Evolutionary conservation across 2,113 vertebrate species (phyloP), one percentile per base, ranked within the genome.

Genomic region (Etheostoma cragini): DNA sequence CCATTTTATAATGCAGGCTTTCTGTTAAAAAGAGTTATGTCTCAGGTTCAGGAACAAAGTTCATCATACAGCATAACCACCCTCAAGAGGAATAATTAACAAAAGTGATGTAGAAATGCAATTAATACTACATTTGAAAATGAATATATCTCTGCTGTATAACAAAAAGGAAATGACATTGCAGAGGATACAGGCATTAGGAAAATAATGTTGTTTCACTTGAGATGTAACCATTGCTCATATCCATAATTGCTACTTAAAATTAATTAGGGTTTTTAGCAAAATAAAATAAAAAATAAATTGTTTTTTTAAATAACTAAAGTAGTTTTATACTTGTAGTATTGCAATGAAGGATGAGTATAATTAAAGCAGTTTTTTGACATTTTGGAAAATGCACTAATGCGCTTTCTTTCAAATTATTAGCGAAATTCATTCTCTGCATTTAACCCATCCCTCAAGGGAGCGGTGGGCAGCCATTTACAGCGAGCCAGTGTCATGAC

Each of bases 241-340:
- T 35, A 60, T 58, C 6, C 13, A 19, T 45, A 17, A 57, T 64
- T 64, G 22, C 14, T 22, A 12, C 22, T 64, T 64, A 42, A 70
- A 65, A 63, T 70, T 15, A n/a, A 57, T 74, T 56, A 30, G 1
- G 38, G 17, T 52, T 75, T 42, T 74, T 22, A 63, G 42, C 17
- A 24, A 72, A 68, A 30, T 62, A 56, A 38, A 42, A 22, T 8
- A 19, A 4, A 16, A 33, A 50, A 14, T 8, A 0, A 35, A 35
- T 49, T 38, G 5, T 4, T 46, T 60, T 47, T 24, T 52, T 64
- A 57, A 26, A 21, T 47, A 72, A 19, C 12, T 21, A 13, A 35
- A 35, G 47, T 47, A 8, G 2, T 57, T 33, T 54, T 54, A 0
- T 30, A 24, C 53, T 64, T 14, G 26, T 56, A 21, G 14, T 47